Evolutionary conservation across 2,797 vertebrate genomes (phyloP).

Genomic region (Triplophysa bombifrons): DNA sequence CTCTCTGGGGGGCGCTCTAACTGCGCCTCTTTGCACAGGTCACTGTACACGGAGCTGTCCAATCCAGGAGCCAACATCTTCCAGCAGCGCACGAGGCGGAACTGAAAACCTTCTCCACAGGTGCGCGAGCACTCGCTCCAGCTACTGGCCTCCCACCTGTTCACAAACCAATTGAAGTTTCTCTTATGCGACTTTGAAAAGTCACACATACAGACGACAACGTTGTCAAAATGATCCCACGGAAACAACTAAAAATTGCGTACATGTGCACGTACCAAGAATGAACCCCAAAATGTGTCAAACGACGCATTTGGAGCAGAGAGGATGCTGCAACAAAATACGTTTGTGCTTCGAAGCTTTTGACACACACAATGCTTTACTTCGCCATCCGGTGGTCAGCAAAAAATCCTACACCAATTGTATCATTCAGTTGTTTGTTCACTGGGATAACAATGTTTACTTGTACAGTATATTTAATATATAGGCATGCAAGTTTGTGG

Average conservation of each 20-base stretch:
- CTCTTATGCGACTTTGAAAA: not conserved
- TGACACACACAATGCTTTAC: too few species aligned
- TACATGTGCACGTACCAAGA: too few species aligned
- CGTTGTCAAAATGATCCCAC: too few species aligned
- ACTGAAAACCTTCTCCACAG: slow-evolving; percentile 94
- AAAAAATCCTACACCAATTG: not conserved
- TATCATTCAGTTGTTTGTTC: not conserved
- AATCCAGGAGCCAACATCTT: slow-evolving; percentile 97
- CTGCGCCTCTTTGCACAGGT: slow-evolving; percentile 89
- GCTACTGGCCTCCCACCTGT: slow-evolving; percentile 97
- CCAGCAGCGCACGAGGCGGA: slow-evolving; percentile 95
- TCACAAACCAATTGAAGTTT: not conserved
- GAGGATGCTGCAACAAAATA: too few species aligned
- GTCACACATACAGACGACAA: too few species aligned
- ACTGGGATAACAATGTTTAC: not conserved
- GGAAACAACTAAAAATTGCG: too few species aligned
- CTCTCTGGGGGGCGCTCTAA: slow-evolving; percentile 88
- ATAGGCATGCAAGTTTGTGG: too few species aligned
- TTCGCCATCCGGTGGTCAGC: not conserved
- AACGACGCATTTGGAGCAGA: too few species aligned
- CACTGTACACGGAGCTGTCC: slow-evolving; percentile 97
- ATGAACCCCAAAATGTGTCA: too few species aligned
- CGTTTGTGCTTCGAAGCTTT: too few species aligned
- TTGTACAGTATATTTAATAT: too few species aligned
- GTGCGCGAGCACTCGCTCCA: slow-evolving; percentile 97